phyloP scores from a whole-genome alignment of 2,113 vertebrate species.

The Laticauda laticaudata region DNA sequence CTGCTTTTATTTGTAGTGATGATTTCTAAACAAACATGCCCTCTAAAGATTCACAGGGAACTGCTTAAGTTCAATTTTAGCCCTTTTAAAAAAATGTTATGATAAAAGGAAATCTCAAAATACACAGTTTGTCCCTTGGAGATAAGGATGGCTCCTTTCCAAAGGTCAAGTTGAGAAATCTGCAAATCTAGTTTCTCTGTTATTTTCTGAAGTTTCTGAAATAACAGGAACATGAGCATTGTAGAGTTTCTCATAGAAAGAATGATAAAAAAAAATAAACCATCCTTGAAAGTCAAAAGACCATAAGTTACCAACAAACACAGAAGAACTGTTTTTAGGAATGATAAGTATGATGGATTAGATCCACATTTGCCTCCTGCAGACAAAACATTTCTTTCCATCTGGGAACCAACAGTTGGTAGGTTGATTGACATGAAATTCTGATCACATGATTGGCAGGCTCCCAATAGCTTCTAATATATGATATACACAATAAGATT shows the following conservation, averaged over 20 bases:
- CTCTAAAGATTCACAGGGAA: background rate
- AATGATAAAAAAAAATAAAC: background rate
- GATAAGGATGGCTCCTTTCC: constrained; percentile 1
- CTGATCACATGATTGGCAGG: background rate
- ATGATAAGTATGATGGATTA: background rate
- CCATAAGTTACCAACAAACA: background rate
- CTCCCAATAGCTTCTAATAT: background rate
- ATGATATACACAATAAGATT: background rate
- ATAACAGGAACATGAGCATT: background rate
- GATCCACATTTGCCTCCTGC: background rate
- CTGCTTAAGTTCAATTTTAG: background rate
- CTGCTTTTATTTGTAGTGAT: background rate
- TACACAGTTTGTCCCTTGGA: background rate
- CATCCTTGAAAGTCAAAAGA: constrained; percentile 6
- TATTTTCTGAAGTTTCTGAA: constrained; percentile 2
- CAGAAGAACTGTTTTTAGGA: background rate
- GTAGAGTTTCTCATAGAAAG: background rate
- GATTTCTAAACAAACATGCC: background rate
- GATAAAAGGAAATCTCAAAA: background rate
- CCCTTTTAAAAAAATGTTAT: background rate
- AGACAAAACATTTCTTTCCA: background rate
- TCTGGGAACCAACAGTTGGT: background rate
- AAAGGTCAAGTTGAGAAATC: constrained; percentile 4
- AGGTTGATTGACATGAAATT: background rate
- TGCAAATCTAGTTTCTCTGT: background rate